Evolutionary conservation across 1,140 invertebrate genomes (phyloP), one percentile per base, ranked within the genome.

Genomic region (Bombus breviceps): DNA sequence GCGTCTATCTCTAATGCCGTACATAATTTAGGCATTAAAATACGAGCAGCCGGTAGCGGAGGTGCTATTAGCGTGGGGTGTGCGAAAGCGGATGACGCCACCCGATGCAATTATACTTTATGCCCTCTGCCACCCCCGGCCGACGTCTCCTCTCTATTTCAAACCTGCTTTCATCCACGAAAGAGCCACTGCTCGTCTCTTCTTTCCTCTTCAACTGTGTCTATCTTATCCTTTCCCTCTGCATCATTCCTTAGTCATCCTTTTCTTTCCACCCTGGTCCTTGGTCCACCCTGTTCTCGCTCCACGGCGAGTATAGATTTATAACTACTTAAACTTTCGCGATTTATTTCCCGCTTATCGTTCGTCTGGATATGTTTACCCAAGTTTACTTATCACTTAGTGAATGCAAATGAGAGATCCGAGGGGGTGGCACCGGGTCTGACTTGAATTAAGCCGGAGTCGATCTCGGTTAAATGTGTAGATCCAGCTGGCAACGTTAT

Each of bases 341-440:
- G 95, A 95, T 95, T 95, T 95, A 95, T 95, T 94, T 95, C 91
- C 92, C 94, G 94, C 94, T 95, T 95, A 95, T 95, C 95, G 93
- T 91, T 91, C 90, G 92, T 90, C 92, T 86, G 92, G 92, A 94
- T 94, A 94, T 93, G 92, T 93, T 89, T 93, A 90, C 91, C 87
- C 93, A 91, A 93, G 91, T 94, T 95, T 95, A 95, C 94, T 95
- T 95, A 94, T 95, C 94, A 95, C 94, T 95, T 95, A 95, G 93
- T 90, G 92, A 93, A 95, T 95, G 94, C 93, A 95, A 95, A 94
- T 94, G 81, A 79, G 81, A 72, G 72, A 71, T 32, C 34, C 9
- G 22, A 2, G 9, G 15, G 15, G 64, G 12, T 15, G 34, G 41
- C 22, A 59, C 10, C 13, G 28, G 53, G n/a, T 86, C 82, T 88